phyloP scores from a whole-genome alignment of 2,888 invertebrate species.

The Drosophila austrosaltans region DNA sequence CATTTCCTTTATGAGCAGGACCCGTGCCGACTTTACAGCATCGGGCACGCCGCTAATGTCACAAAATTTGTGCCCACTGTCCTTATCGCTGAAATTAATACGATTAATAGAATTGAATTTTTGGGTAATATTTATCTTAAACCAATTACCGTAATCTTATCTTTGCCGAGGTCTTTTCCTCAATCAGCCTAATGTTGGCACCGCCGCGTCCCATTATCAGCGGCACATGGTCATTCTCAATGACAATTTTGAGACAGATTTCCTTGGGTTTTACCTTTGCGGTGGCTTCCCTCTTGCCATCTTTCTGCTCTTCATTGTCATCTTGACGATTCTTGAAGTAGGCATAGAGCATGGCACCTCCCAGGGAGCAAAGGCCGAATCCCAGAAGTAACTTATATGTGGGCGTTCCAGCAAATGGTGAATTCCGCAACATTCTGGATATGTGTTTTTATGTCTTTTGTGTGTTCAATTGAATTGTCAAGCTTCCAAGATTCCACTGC shows the following conservation, averaged over 20 bases:
- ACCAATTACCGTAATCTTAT: constrained; percentile 83
- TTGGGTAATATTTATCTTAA: too few species aligned
- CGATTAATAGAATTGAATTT: background rate
- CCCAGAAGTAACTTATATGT: constrained; percentile 87
- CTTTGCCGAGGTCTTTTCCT: constrained; percentile 88
- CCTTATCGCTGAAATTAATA: constrained; percentile 84
- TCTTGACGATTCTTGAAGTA: constrained; percentile 87
- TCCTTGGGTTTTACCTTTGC: constrained; percentile 67
- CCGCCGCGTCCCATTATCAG: constrained; percentile 90
- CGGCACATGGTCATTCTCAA: constrained; percentile 87
- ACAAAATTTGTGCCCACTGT: constrained; percentile 86
- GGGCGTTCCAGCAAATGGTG: constrained; percentile 73
- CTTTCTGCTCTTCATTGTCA: constrained; percentile 74
- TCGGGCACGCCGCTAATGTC: constrained; percentile 88
- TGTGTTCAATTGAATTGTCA: background rate
- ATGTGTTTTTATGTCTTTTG: constrained; percentile 5
- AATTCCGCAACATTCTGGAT: constrained; percentile 76
- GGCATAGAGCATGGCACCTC: constrained; percentile 88
- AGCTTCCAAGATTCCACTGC: constrained; percentile 2
- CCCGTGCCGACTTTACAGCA: constrained; percentile 89
- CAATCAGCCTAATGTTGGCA: constrained; percentile 89
- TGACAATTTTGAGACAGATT: constrained; percentile 85
- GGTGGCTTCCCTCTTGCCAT: constrained; percentile 7
- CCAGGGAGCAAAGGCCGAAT: constrained; percentile 88
- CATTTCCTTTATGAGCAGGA: constrained; percentile 87